These are phyloP conservation scores for Drosophila subobscura DNA, from an alignment of 1,140 invertebrate genomes.

Conservation along the genomic window DNA sequence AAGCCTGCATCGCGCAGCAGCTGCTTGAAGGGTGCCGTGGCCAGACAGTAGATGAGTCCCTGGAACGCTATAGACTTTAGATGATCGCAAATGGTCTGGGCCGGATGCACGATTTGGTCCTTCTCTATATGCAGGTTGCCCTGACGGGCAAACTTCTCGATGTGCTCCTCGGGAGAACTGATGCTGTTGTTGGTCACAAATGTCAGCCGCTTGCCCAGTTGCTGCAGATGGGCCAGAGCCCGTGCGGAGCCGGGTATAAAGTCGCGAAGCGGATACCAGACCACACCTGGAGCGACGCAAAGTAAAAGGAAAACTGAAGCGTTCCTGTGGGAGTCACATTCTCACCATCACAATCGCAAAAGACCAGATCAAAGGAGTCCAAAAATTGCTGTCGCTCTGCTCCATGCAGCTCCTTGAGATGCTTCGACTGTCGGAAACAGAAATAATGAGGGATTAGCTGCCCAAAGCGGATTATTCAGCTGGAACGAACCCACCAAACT, in stretches of 20 bases:
- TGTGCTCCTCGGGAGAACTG: constrained; percentile 78
- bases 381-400: constrained; percentile 76
- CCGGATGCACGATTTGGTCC: constrained; percentile 83
- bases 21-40: constrained; percentile 59
- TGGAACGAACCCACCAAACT: constrained; percentile 25
- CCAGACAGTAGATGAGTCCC: constrained; percentile 83
- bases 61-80: constrained; percentile 84
- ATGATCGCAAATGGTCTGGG: constrained; percentile 83
- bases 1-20: constrained; percentile 82
- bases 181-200: constrained; percentile 90
- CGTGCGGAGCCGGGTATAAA: constrained; percentile 85
- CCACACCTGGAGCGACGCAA: constrained; percentile 85
- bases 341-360: constrained; percentile 84
- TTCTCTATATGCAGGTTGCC: constrained; percentile 23
- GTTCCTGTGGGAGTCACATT: no score
- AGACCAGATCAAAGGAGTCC: constrained; percentile 83
- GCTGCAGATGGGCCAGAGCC: constrained; percentile 85
- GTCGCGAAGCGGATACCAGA: constrained; percentile 84
- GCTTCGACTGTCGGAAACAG: constrained; percentile 23
- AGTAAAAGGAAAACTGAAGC: no score
- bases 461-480: neutral
- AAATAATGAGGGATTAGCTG: neutral
- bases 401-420: constrained; percentile 50
- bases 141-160: constrained; percentile 54
- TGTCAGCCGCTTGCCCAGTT: constrained; percentile 87